Conservation (phyloP, 2,797 vertebrate species). For the Semaprochilodus insignis region DNA sequence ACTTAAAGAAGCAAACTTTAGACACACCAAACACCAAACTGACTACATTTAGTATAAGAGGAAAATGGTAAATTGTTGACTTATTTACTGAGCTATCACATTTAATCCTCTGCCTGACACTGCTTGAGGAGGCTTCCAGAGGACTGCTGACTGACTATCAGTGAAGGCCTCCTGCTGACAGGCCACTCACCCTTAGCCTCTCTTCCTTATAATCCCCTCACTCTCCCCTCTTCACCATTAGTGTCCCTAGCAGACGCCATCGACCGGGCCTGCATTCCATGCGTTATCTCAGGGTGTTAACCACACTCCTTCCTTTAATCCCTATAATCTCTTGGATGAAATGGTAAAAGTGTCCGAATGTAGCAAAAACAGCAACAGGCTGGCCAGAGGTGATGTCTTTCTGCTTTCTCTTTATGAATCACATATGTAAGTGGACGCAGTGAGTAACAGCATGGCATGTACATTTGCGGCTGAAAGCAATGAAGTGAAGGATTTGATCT, state of each 20-base stretch:
- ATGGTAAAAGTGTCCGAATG: background rate
- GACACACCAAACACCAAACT: too few species aligned
- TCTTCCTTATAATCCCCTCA: background rate
- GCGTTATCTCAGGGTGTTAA: background rate
- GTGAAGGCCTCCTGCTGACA: background rate
- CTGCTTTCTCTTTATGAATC: conserved; percentile 4
- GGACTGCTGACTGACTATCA: conserved; percentile 3
- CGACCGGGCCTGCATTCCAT: background rate
- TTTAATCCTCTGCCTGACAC: background rate
- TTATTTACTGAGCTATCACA: background rate
- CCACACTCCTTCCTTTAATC: background rate
- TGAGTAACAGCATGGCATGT: conserved; percentile 19
- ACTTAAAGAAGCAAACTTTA: too few species aligned
- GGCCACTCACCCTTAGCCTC: background rate
- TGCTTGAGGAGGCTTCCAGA: background rate
- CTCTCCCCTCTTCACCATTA: background rate
- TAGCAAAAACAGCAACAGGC: background rate
- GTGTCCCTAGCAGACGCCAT: conserved; percentile 1
- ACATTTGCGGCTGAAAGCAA: background rate
- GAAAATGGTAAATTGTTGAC: too few species aligned
- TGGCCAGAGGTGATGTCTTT: conserved; percentile 9
- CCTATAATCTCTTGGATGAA: background rate
- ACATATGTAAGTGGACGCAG: background rate
- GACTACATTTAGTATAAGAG: too few species aligned
- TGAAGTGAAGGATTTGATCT: background rate